Conservation (phyloP, 1,140 invertebrate genomes). For the Stratiolaelaps scimitus region DNA sequence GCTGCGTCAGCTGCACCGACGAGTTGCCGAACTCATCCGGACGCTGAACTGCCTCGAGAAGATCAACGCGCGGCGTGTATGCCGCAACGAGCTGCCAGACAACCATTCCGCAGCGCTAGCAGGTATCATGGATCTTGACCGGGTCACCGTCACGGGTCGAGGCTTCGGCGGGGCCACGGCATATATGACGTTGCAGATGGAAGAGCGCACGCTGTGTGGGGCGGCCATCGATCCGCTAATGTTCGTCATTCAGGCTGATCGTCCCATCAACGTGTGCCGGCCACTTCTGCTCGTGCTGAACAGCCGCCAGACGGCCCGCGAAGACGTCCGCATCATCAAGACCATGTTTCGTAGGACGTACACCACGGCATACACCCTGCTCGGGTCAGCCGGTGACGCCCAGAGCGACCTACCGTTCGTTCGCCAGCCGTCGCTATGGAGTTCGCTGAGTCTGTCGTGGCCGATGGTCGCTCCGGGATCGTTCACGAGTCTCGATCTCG, state of each 20-base stretch:
- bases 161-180: constrained; percentile 55
- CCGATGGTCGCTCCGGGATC: constrained; percentile 17
- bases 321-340: constrained; percentile 12
- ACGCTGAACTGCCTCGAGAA: constrained; percentile 47
- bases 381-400: background rate
- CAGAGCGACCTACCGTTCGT: constrained; percentile 21
- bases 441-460: constrained; percentile 23
- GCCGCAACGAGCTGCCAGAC: constrained; percentile 46
- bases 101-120: constrained; percentile 36
- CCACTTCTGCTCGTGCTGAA: constrained; percentile 18
- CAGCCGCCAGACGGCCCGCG: constrained; percentile 16
- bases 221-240: constrained; percentile 26
- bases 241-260: constrained; percentile 23
- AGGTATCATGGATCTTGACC: constrained; percentile 47
- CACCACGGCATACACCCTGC: constrained; percentile 10
- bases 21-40: constrained; percentile 46
- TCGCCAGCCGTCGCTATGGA: background rate
- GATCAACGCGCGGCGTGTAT: constrained; percentile 46
- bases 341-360: constrained; percentile 19
- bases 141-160: constrained; percentile 50
- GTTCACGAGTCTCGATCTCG: constrained; percentile 27
- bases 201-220: constrained; percentile 25
- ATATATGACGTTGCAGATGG: constrained; percentile 43
- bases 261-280: constrained; percentile 25
- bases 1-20: constrained; percentile 34